Evolutionary conservation across 2,113 vertebrate species (phyloP).

Genomic region (Chamaea fasciata): DNA sequence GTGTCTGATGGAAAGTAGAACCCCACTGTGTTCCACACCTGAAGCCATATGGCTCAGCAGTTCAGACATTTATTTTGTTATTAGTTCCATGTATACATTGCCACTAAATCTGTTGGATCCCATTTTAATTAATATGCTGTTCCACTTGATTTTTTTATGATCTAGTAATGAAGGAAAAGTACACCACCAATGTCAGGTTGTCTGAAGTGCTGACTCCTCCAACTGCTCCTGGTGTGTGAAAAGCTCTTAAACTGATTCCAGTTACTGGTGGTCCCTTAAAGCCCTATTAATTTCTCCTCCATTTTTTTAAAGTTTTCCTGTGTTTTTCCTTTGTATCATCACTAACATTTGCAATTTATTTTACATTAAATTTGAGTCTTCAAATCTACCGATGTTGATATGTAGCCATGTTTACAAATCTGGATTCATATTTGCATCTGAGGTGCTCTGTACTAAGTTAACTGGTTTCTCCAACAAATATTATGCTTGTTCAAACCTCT

Average conservation of each 20-base stretch:
- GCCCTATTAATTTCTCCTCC: not conserved
- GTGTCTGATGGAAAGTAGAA: not conserved
- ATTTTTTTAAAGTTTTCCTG: not conserved
- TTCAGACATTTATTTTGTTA: not conserved
- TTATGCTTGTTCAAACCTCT: not conserved
- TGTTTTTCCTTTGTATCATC: not conserved
- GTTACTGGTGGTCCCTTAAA: not conserved
- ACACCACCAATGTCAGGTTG: not conserved
- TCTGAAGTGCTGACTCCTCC: not conserved
- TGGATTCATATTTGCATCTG: not conserved
- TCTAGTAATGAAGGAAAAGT: not conserved
- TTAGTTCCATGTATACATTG: not conserved
- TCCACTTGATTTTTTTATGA: not conserved
- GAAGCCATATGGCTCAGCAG: not conserved
- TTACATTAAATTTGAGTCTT: not conserved
- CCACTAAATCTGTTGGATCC: not conserved
- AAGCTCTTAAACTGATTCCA: not conserved
- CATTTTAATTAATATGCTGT: not conserved
- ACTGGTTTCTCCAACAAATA: not conserved
- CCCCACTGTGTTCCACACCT: not conserved
- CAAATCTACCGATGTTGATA: not conserved
- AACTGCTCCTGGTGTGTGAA: not conserved
- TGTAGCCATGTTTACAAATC: not conserved
- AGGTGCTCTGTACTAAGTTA: not conserved
- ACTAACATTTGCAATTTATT: not conserved